Base-by-base conservation (phyloP, 2,797 vertebrate genomes). In the Rhyacichthys aspro region DNA sequence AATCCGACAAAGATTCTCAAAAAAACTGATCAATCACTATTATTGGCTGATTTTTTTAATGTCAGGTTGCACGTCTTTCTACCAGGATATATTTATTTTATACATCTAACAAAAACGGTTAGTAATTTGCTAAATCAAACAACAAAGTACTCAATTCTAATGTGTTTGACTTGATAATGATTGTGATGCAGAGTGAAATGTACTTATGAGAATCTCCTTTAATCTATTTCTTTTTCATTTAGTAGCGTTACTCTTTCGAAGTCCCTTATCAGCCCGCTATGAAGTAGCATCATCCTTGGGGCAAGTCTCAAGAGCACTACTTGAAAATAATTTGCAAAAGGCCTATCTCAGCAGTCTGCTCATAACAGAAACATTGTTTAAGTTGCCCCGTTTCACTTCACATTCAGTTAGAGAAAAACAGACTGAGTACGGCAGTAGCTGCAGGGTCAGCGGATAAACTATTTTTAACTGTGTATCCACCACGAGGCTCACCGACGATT, bases 31-130 rank as follows among this genome's bases (percentile, higher is more conserved):
- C 34, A 37, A 52, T 38, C 15, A 38, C 28, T 37, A 37, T 49
- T 36, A 34, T 37, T 52, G 1, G 16, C 34, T 17, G 48, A 52
- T 3, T 28, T 9, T 52, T 16, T 16, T 41, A 72, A 57, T 59
- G 60, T 63, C 49, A 67, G 54, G 42, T 53, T 66, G 53, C 43
- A 43, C 66, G 67, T 65, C 33, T 70, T 73, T 79, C 70, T 79
- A 78, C 70, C 15, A 41, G 8, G 59, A 82, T 66, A 67, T 5
- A 28, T 28, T 6, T 5, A 5, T 28, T 4, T 28, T 28, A 6
- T 28, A 28, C 1, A 6, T 28, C 1, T 6, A 28, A 28, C 7
- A 28, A 28, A 6, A 23, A 2, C 7, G 3, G 23, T 28, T 28
- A 28, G 23, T 28, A 28, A 28, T 28, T 28, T 37, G 36, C 36